Conservation (phyloP, 2,888 invertebrate species). For the Eudasyphora cyanicolor region DNA sequence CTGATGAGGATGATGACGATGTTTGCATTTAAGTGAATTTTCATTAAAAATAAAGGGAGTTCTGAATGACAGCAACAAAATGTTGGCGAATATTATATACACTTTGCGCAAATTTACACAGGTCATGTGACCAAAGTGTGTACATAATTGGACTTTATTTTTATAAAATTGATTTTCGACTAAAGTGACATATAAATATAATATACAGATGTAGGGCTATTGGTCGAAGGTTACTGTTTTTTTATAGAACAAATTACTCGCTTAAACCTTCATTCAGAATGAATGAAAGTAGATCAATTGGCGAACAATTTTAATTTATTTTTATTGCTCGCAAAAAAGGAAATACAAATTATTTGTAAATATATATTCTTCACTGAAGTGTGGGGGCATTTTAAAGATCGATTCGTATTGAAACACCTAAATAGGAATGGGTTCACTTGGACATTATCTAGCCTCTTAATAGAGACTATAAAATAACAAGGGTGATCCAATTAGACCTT, state of each 20-base stretch:
- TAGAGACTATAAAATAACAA: no score
- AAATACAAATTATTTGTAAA: no score
- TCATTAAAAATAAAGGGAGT: neutral
- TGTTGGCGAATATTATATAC: neutral
- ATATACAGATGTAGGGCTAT: neutral
- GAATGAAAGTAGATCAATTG: no score
- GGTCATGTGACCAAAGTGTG: neutral
- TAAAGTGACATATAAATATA: neutral
- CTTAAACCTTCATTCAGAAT: no score
- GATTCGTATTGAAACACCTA: no score
- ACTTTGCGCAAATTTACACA: neutral
- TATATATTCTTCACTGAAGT: no score
- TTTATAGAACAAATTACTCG: neutral
- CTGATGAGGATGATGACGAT: neutral
- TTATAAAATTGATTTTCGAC: conserved; percentile 6
- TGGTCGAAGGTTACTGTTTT: neutral
- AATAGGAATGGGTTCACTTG: no score
- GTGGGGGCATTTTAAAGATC: no score
- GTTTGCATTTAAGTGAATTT: conserved; percentile 3
- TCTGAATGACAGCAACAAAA: neutral
- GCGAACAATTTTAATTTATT: no score
- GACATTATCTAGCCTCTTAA: no score
- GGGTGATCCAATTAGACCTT: no score
- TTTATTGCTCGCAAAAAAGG: no score
- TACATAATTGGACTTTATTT: neutral